A percentile compares a stretch with the other conserved stretches of the same genome.
Conservation (phyloP, 2,113 vertebrate species). For the Pseudorhombus dupliciocellatus region DNA sequence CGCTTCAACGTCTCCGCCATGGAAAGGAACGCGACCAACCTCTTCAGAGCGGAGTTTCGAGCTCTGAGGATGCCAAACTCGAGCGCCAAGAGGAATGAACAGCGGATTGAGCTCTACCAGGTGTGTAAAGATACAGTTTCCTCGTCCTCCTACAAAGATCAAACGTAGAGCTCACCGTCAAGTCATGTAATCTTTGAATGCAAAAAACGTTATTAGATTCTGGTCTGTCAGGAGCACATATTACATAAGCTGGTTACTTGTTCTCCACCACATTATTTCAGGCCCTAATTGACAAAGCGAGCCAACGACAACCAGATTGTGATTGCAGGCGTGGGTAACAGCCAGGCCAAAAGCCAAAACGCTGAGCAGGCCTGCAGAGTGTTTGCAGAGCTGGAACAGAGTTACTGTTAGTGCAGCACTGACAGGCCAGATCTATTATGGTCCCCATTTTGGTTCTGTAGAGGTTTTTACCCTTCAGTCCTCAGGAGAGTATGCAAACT, state of each 20-base stretch:
- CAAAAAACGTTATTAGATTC: constrained; percentile 7
- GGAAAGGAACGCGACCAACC: constrained; percentile 92
- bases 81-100: constrained; percentile 86
- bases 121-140: constrained; percentile 81
- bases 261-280: constrained; percentile 36
- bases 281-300: constrained; percentile 21
- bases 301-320: constrained; percentile 45
- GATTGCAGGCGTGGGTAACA: constrained; percentile 29
- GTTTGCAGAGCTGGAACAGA: constrained; percentile 30
- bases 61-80: constrained; percentile 88
- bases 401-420: constrained; percentile 20
- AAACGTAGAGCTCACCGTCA: constrained; percentile 19
- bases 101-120: constrained; percentile 96
- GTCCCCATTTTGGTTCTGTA: constrained; percentile 16
- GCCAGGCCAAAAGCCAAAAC: constrained; percentile 39
- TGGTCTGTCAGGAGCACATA: constrained; percentile 1
- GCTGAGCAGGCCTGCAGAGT: constrained; percentile 37
- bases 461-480: constrained; percentile 23
- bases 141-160: constrained; percentile 48
- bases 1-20: constrained; percentile 91
- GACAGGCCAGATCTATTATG: constrained; percentile 18
- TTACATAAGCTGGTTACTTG: constrained; percentile 36
- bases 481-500: constrained; percentile 8
- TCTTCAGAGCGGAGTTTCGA: constrained; percentile 93
- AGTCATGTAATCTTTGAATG: background rate